phyloP scores from a whole-genome alignment of 2,888 invertebrate species.

The Acleris emargana region DNA sequence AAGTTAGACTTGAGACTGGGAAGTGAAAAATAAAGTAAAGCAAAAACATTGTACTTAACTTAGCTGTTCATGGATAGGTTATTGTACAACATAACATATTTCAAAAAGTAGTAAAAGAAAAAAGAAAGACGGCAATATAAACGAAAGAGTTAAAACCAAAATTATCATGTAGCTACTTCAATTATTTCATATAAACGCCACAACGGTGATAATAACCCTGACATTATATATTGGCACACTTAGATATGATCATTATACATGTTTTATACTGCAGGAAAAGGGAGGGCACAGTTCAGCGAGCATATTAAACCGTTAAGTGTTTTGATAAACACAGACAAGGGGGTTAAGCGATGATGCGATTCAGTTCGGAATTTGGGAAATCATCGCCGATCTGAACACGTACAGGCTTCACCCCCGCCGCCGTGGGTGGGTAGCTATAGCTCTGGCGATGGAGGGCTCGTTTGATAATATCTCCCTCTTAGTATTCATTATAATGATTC shows the following conservation, averaged over 20 bases:
- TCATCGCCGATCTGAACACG: slow-evolving; percentile 54
- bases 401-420: slow-evolving; percentile 14
- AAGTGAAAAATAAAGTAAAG: too few relatives aligned
- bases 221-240: slow-evolving; percentile 53
- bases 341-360: slow-evolving; percentile 73
- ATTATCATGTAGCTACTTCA: too few relatives aligned
- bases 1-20: too few relatives aligned
- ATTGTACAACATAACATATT: too few relatives aligned
- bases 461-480: slow-evolving; percentile 15
- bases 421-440: slow-evolving; percentile 11
- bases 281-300: slow-evolving; percentile 69
- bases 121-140: slow-evolving; percentile 38
- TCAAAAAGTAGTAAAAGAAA: too few relatives aligned
- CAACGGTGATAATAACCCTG: slow-evolving; percentile 41
- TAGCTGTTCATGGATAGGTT: too few relatives aligned
- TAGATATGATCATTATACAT: slow-evolving; percentile 34
- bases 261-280: slow-evolving; percentile 50
- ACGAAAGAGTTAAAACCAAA: slow-evolving; percentile 37
- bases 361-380: slow-evolving; percentile 71
- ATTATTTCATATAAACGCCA: slow-evolving; percentile 41
- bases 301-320: slow-evolving; percentile 83
- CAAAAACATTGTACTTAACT: too few relatives aligned
- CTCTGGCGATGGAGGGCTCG: slow-evolving; percentile 17
- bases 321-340: slow-evolving; percentile 80
- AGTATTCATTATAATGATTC: slow-evolving; percentile 28